Evolutionary conservation across 64 coral and sea anemone genomes (phyloP).

Genomic region (Astreopora myriophthalma): DNA sequence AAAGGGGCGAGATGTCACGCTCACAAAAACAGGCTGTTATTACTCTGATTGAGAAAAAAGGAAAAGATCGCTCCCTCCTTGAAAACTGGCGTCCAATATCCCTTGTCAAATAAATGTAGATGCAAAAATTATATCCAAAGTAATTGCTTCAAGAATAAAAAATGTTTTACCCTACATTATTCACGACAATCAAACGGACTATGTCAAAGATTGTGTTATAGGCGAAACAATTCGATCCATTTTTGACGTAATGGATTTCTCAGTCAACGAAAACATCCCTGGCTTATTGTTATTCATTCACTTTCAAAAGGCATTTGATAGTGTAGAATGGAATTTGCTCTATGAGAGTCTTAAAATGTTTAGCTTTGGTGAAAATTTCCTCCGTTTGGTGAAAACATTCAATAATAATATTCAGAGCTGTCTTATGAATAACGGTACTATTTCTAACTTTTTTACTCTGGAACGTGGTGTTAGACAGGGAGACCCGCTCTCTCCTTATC

Average conservation of each 20-base stretch:
- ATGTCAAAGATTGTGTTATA: constrained; percentile 25
- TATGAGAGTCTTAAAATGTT: constrained; percentile 1
- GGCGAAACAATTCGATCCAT: constrained; percentile 44
- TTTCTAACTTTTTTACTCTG: background rate
- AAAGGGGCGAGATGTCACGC: constrained; percentile 26
- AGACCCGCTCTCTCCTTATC: constrained; percentile 33
- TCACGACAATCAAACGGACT: constrained; percentile 17
- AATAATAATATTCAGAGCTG: constrained; percentile 37
- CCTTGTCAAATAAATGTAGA: background rate
- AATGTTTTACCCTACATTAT: constrained; percentile 21
- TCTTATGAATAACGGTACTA: constrained; percentile 17
- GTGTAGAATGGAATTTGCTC: constrained; percentile 11
- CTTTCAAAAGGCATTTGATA: background rate
- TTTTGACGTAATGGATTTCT: constrained; percentile 29
- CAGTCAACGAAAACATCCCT: constrained; percentile 46
- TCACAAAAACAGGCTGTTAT: constrained; percentile 61
- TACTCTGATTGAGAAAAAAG: constrained; percentile 41
- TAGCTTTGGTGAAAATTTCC: constrained; percentile 35
- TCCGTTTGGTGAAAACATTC: constrained; percentile 11
- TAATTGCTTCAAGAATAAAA: constrained; percentile 40
- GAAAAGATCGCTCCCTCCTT: background rate
- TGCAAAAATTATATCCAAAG: constrained; percentile 34
- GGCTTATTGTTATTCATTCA: background rate
- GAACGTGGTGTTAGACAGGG: constrained; percentile 43
- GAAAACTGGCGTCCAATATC: constrained; percentile 14